Evolutionary conservation across 2,113 vertebrate genomes (phyloP), one percentile per base, ranked within the genome.

Genomic region (Corythornis cristatus): DNA sequence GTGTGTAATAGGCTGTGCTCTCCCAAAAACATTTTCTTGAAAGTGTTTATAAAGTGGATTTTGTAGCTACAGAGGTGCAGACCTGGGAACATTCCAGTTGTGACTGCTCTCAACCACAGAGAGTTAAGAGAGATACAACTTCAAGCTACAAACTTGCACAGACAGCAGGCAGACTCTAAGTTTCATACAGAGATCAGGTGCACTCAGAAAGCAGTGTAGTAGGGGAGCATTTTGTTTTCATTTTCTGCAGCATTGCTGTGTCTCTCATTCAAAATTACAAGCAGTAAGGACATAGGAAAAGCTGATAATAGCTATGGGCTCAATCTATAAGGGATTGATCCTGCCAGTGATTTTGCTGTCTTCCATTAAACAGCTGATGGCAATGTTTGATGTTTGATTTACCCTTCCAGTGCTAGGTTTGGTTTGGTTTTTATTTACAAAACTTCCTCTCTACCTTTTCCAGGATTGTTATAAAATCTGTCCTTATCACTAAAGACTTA

Each of bases 261-360:
- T 31, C 40, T 77, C 80, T 89, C 48, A 37, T 57, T 86, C 64
- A 21, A 74, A 86, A 43, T 75, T 85, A 42, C 85, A 60, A 80
- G 57, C 60, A 61, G 29, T 68, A 93, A 93, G 91, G 94, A 58
- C 94, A 29, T 2, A 40, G 60, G 72, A 86, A 93, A 95, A 81
- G 91, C 86, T 94, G 89, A 75, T 93, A 61, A 85, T 65, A 81
- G 93, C 94, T 93, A n/a, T 16, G 15, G 89, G 89, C 85, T 95
- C 67, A 65, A 43, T 94, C 89, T 86, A 9, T 88, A 68, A 68
- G 28, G 57, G 57, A 93, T 93, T 74, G 91, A 96, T 93, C 40
- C 2, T 31, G 12, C 64, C 75, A 33, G 60, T 60, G 87, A 93
- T 83, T 88, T 85, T 94, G 76, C 68, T 54, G 91, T 88, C 72